Evolutionary conservation across 64 coral and sea anemone genomes (phyloP).

Genomic region (Montipora foliosa): DNA sequence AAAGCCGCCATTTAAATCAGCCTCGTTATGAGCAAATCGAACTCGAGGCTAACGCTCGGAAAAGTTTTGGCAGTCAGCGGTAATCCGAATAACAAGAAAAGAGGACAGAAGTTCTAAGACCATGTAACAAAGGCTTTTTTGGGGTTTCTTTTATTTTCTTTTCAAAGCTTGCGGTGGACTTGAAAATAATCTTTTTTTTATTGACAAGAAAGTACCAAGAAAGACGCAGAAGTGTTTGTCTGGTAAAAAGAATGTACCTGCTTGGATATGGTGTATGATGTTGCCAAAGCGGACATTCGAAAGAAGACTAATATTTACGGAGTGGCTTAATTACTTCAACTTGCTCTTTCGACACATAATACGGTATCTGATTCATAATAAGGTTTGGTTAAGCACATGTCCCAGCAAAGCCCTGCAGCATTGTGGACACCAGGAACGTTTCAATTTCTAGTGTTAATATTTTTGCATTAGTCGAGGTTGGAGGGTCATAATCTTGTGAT

Average conservation of each 20-base stretch:
- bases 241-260: not conserved
- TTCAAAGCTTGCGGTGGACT: constrained; percentile 5
- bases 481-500: not conserved
- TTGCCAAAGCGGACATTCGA: not conserved
- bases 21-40: not conserved
- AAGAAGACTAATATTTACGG: not conserved
- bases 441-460: not conserved
- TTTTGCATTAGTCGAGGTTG: not conserved
- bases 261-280: not conserved
- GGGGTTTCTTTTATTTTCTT: constrained; percentile 24
- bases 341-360: not conserved
- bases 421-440: constrained; percentile 12
- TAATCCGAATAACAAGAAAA: constrained; percentile 28
- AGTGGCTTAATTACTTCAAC: not conserved
- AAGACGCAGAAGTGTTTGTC: not conserved
- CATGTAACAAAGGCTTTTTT: constrained; percentile 3
- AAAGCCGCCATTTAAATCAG: constrained; percentile 54
- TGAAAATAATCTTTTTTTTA: not conserved
- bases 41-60: constrained; percentile 60
- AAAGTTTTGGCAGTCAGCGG: constrained; percentile 54
- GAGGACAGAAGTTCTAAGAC: constrained; percentile 35
- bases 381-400: not conserved
- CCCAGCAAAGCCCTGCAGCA: not conserved
- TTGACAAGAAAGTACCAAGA: not conserved
- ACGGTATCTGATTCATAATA: not conserved